phyloP scores from a whole-genome alignment of 2,113 vertebrate genomes.

The Apodemus speciosus region DNA sequence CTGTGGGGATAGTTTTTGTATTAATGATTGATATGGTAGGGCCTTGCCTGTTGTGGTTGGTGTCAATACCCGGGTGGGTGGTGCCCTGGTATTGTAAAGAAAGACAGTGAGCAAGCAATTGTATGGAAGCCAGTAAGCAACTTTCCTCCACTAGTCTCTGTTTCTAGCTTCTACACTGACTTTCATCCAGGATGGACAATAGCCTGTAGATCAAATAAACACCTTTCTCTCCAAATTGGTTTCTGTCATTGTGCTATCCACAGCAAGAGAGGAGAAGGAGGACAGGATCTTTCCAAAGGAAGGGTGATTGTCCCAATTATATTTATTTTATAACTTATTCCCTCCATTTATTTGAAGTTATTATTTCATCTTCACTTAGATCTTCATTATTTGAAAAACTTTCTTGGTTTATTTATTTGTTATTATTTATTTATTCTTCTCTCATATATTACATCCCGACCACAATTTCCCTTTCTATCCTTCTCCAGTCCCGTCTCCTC shows the following conservation, averaged over 20 bases:
- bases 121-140: neutral
- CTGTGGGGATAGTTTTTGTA: neutral
- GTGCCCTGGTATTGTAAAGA: neutral
- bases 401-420: neutral
- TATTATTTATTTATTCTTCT: neutral
- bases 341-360: conserved; percentile 28
- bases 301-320: neutral
- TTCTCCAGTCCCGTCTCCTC: neutral
- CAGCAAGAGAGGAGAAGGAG: neutral
- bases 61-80: neutral
- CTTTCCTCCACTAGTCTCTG: neutral
- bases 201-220: neutral
- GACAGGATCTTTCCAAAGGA: neutral
- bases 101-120: neutral
- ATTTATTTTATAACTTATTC: conserved; percentile 9
- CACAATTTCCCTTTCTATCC: neutral
- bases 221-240: neutral
- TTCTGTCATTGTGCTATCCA: neutral
- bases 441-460: neutral
- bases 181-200: neutral
- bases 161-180: neutral
- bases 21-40: neutral
- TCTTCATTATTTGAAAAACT: neutral
- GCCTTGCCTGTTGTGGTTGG: neutral
- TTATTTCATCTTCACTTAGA: conserved; percentile 12